These are phyloP conservation scores for Deladenus siricidicola DNA, from an alignment of 2,888 invertebrate species.

Conservation along the genomic window DNA sequence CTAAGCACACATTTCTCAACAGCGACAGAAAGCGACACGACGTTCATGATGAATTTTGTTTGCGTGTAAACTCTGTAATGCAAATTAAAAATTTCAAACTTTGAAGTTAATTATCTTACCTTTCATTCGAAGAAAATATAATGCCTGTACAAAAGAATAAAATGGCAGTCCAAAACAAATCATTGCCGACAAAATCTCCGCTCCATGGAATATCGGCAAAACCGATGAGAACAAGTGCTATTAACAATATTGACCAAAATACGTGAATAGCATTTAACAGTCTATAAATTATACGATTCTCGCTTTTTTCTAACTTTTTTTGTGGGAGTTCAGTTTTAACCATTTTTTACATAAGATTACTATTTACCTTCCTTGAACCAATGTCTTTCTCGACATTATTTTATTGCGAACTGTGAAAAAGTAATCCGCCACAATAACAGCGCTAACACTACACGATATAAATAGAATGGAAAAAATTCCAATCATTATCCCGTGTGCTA, in stretches of 20 bases:
- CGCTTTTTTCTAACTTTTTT: neutral
- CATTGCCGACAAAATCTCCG: slow-evolving; percentile 48
- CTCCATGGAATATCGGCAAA: slow-evolving; percentile 43
- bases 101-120: no score
- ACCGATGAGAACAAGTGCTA: slow-evolving; percentile 45
- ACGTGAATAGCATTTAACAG: slow-evolving; percentile 40
- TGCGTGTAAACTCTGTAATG: slow-evolving; percentile 13
- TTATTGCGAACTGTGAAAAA: slow-evolving; percentile 1
- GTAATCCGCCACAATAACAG: no score
- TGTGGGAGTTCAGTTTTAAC: neutral
- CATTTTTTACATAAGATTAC: neutral
- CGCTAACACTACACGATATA: no score
- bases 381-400: slow-evolving; percentile 8
- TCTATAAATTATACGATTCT: slow-evolving; percentile 5
- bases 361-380: neutral
- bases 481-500: no score
- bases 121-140: slow-evolving; percentile 36
- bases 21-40: slow-evolving; percentile 38
- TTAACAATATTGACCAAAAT: slow-evolving; percentile 44
- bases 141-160: slow-evolving; percentile 44
- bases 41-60: slow-evolving; percentile 41
- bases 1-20: slow-evolving; percentile 47
- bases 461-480: no score
- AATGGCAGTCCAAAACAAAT: slow-evolving; percentile 47
- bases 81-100: no score